Conservation (phyloP, 2,797 vertebrate genomes). For the Oceanodroma leucorhoa region DNA sequence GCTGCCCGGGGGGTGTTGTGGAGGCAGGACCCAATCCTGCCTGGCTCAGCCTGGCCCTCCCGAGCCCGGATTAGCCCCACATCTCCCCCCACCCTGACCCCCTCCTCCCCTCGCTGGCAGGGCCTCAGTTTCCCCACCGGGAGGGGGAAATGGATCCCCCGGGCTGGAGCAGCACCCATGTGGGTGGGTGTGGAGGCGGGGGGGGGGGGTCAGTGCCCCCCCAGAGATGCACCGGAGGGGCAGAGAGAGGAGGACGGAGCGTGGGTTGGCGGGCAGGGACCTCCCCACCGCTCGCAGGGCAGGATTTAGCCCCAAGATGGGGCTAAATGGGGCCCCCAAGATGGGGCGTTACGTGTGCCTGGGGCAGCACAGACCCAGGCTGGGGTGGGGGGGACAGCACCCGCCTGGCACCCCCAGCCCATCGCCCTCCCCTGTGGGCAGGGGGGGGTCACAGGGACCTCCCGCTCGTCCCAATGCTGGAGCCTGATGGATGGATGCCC, state of each 20-base stretch:
- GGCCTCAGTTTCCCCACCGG: neutral
- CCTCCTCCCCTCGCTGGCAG: fast-evolving
- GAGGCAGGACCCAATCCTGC: neutral
- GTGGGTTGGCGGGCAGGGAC: fast-evolving
- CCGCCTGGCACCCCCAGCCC: neutral
- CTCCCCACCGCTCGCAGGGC: fast-evolving
- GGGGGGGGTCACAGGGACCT: neutral
- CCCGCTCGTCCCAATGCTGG: fast-evolving
- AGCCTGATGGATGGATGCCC: fast-evolving
- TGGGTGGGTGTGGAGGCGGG: neutral
- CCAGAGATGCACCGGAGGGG: neutral
- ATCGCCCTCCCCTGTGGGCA: neutral
- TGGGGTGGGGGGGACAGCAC: too few relatives aligned
- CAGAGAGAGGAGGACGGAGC: neutral
- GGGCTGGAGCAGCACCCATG: neutral
- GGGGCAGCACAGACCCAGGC: neutral
- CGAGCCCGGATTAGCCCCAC: fast-evolving
- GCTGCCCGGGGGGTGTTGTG: neutral
- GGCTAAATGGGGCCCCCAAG: neutral
- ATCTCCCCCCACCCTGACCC: neutral
- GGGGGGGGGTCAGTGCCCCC: neutral
- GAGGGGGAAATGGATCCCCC: neutral
- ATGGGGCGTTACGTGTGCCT: fast-evolving
- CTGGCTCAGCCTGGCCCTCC: neutral
- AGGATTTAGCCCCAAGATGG: neutral